A percentile compares a stretch with the other conserved stretches of the same genome.
Conservation (phyloP, 2,113 vertebrate genomes). For the Datnioides undecimradiatus region DNA sequence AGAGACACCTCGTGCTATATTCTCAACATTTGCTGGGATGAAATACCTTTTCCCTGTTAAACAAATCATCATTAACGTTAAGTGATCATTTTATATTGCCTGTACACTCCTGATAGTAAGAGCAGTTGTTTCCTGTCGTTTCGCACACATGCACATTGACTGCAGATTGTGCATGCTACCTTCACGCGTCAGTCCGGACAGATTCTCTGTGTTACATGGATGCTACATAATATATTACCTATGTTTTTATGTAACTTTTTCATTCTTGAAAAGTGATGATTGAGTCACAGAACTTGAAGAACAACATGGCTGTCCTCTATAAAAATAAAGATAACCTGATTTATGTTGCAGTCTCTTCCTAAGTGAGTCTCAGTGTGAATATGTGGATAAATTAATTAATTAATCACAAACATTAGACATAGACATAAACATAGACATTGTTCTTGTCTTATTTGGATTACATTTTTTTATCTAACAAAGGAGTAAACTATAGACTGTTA, state of each 20-base stretch:
- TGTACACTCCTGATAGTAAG: neutral
- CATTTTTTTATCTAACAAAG: neutral
- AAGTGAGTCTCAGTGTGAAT: neutral
- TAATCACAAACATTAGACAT: neutral
- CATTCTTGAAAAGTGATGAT: constrained; percentile 35
- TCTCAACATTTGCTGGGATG: neutral
- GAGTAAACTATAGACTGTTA: neutral
- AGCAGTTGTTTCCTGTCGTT: constrained; percentile 3
- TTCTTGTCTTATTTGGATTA: neutral
- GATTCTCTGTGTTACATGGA: constrained; percentile 20
- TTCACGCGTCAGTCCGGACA: constrained; percentile 19
- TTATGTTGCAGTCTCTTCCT: constrained; percentile 23
- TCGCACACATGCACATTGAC: constrained; percentile 25
- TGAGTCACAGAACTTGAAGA: constrained; percentile 41
- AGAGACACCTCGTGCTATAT: neutral
- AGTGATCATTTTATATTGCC: constrained; percentile 26
- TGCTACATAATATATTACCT: constrained; percentile 11
- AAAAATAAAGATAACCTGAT: constrained; percentile 49
- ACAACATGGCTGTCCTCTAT: constrained; percentile 33
- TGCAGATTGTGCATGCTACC: constrained; percentile 47
- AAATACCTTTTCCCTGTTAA: neutral
- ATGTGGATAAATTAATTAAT: neutral
- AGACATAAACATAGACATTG: too few species aligned
- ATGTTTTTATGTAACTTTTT: constrained; percentile 59
- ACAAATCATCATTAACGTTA: neutral